phyloP scores from a whole-genome alignment of 2,888 invertebrate genomes.

The Marasmarcha lunaedactyla region DNA sequence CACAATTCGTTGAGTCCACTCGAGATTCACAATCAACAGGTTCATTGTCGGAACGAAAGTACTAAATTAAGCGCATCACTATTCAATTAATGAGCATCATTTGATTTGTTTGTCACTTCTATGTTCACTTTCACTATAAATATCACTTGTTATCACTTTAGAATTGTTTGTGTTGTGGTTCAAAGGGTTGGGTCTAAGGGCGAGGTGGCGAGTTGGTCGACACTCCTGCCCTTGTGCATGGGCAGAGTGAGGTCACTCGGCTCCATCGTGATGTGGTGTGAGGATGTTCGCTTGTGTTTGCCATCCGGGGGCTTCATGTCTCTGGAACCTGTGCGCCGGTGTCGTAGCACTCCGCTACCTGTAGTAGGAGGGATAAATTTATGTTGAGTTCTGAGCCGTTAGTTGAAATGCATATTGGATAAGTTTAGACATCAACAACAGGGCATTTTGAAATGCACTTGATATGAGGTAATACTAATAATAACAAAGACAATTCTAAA shows the following conservation, averaged over 20 bases:
- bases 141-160: conserved; percentile 6
- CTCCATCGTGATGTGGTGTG: conserved; percentile 59
- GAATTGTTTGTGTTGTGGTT: conserved; percentile 9
- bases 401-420: too few species aligned
- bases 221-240: conserved; percentile 54
- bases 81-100: neutral
- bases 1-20: too few species aligned
- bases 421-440: too few species aligned
- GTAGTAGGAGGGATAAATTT: neutral
- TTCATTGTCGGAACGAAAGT: too few species aligned
- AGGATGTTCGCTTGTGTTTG: conserved; percentile 57
- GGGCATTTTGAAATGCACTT: too few species aligned
- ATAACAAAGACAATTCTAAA: too few species aligned
- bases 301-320: conserved; percentile 49
- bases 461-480: too few species aligned
- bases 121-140: neutral
- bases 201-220: conserved; percentile 40
- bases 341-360: conserved; percentile 44
- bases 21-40: too few species aligned
- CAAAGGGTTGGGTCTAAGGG: conserved; percentile 34
- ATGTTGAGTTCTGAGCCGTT: too few species aligned
- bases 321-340: conserved; percentile 72
- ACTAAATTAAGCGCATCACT: too few species aligned
- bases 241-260: conserved; percentile 41
- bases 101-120: neutral